Evolutionary conservation across 2,888 invertebrate genomes (phyloP).

Genomic region (Tanytarsus gracilentus): DNA sequence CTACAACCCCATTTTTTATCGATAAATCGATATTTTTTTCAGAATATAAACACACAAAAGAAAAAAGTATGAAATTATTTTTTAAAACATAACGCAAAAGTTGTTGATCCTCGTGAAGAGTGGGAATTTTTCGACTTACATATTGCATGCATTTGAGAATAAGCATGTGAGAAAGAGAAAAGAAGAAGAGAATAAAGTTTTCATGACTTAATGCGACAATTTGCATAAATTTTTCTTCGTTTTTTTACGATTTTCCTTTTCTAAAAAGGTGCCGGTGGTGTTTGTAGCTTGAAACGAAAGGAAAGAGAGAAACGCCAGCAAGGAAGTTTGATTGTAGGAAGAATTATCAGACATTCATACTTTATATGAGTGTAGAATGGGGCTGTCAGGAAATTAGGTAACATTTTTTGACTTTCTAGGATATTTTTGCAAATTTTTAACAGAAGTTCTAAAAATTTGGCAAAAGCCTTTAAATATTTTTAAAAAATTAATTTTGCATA

Average conservation of each 20-base stretch:
- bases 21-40: slow-evolving; percentile 22
- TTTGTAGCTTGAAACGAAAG: background rate
- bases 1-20: background rate
- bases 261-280: background rate
- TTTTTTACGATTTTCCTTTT: background rate
- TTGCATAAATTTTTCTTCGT: slow-evolving; percentile 26
- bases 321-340: too few relatives aligned
- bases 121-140: background rate
- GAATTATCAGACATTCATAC: too few relatives aligned
- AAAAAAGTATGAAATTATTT: background rate
- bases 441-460: too few relatives aligned
- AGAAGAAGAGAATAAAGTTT: background rate
- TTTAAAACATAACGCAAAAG: slow-evolving; percentile 2
- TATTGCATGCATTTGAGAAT: background rate
- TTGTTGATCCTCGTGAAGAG: slow-evolving; percentile 22
- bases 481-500: too few relatives aligned
- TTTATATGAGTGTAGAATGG: too few relatives aligned
- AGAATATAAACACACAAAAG: slow-evolving; percentile 5
- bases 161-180: background rate
- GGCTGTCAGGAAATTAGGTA: too few relatives aligned
- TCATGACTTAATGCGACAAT: slow-evolving; percentile 15
- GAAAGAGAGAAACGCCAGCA: too few relatives aligned
- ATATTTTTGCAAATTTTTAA: too few relatives aligned
- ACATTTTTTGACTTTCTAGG: too few relatives aligned
- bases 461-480: too few relatives aligned